phyloP scores from a whole-genome alignment of 2,113 vertebrate species.

The Mustelus asterias region DNA sequence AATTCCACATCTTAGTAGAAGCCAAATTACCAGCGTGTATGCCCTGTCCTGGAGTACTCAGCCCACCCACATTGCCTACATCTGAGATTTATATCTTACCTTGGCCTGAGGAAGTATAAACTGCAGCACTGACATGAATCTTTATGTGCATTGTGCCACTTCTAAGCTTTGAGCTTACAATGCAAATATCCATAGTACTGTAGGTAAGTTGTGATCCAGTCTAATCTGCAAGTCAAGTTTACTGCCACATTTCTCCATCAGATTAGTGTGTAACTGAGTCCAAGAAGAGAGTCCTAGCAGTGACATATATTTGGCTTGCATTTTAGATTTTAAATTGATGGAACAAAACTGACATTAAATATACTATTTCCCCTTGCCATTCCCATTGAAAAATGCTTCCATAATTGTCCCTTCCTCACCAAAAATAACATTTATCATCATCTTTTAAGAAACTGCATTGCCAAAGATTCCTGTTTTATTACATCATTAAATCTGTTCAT shows the following conservation, averaged over 20 bases:
- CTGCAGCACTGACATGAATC: not conserved
- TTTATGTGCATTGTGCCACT: not conserved
- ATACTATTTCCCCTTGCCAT: not conserved
- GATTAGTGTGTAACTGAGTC: not conserved
- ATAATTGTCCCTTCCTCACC: not conserved
- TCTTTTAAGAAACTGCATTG: not conserved
- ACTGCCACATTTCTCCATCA: not conserved
- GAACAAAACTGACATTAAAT: not conserved
- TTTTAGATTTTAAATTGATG: not conserved
- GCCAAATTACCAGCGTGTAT: not conserved
- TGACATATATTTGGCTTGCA: not conserved
- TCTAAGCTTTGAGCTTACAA: not conserved
- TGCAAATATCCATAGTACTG: not conserved
- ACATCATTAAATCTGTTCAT: not conserved
- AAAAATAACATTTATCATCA: not conserved
- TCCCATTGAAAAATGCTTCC: not conserved
- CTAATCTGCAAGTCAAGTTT: not conserved
- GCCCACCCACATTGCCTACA: not conserved
- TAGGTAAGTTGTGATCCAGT: not conserved
- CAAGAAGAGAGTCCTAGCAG: not conserved
- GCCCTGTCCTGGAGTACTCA: not conserved
- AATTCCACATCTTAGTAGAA: not conserved
- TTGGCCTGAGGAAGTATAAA: not conserved
- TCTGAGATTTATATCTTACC: not conserved
- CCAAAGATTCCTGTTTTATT: not conserved